phyloP scores from a whole-genome alignment of 1,140 invertebrate species.

The Campoletis sonorensis region DNA sequence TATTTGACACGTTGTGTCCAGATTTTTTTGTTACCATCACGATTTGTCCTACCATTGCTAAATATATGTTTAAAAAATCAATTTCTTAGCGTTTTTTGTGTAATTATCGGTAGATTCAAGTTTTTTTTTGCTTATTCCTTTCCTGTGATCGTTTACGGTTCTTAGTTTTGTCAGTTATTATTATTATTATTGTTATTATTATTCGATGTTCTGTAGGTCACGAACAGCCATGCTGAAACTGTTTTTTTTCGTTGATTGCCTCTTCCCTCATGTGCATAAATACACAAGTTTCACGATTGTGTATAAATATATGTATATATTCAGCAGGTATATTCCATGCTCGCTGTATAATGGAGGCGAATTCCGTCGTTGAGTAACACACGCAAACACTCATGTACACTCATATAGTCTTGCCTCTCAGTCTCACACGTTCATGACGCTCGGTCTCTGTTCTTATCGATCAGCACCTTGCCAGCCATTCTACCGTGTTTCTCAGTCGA shows the following conservation, averaged over 20 bases:
- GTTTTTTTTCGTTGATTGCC: background rate
- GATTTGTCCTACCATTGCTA: background rate
- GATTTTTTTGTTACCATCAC: background rate
- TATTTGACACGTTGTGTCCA: background rate
- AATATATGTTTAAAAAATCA: background rate
- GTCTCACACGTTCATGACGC: background rate
- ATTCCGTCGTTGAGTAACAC: constrained; percentile 16
- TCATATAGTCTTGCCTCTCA: background rate
- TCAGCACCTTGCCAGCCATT: constrained; percentile 10
- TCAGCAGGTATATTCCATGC: background rate
- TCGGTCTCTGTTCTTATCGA: constrained; percentile 15
- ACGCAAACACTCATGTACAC: background rate
- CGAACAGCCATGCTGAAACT: too few species aligned
- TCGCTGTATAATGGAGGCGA: background rate
- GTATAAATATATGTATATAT: background rate
- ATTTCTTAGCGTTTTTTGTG: background rate
- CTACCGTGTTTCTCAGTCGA: background rate
- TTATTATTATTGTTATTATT: too few species aligned
- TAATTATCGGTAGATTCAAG: background rate
- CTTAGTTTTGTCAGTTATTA: too few species aligned
- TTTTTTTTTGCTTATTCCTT: background rate
- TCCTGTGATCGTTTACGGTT: too few species aligned
- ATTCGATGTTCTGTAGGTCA: too few species aligned
- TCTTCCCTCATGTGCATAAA: background rate
- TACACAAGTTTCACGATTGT: background rate